These are phyloP conservation scores for Smutsia gigantea DNA, from an alignment of 2,797 vertebrate species.

Conservation along the genomic window DNA sequence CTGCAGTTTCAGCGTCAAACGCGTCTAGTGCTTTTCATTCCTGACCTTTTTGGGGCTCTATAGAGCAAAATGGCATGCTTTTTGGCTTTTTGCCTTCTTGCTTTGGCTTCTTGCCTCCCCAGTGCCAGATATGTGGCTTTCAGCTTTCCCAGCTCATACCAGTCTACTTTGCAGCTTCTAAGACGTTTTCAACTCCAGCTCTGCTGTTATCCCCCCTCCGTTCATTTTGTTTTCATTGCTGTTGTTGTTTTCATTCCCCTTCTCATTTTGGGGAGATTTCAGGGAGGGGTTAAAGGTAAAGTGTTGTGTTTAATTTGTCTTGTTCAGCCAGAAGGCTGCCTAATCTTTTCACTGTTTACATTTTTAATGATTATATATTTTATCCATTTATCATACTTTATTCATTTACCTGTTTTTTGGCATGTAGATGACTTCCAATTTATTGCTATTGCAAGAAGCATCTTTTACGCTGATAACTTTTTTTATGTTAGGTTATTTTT, in stretches of 20 bases:
- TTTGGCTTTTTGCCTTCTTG: background rate
- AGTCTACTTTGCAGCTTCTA: background rate
- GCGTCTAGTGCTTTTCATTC: background rate
- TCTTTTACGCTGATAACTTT: background rate
- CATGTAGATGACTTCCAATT: background rate
- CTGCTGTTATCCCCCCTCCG: background rate
- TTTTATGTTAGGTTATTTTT: background rate
- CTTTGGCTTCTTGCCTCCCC: background rate
- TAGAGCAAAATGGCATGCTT: background rate
- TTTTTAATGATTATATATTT: conserved; percentile 1
- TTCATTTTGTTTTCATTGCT: conserved; percentile 16
- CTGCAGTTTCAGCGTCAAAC: background rate
- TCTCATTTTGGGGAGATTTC: background rate
- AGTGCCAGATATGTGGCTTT: background rate
- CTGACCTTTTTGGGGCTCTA: background rate
- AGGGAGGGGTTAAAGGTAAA: background rate
- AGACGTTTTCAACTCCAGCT: background rate
- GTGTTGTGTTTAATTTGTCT: background rate
- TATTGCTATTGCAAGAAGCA: background rate
- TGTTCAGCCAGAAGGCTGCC: background rate
- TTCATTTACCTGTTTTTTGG: conserved; percentile 31
- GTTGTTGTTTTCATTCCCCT: background rate
- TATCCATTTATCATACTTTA: background rate
- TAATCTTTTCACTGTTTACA: background rate
- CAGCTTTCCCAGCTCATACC: background rate